Conservation (phyloP, 2,888 invertebrate species). For the Serripes groenlandicus region DNA sequence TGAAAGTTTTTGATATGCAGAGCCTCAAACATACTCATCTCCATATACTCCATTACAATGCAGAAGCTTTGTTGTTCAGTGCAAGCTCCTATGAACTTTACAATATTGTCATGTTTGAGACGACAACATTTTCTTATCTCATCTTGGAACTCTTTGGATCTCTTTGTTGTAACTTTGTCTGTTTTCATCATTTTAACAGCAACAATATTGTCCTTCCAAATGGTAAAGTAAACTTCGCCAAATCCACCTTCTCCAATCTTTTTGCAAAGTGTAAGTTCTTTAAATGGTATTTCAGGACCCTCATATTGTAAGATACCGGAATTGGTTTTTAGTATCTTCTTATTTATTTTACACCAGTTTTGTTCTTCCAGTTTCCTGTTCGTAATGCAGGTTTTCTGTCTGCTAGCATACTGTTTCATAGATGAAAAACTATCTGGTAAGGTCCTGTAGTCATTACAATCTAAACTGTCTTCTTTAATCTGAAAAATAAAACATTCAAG, state of each 20-base stretch:
- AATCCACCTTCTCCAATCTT: conserved; percentile 68
- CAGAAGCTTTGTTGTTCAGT: conserved; percentile 52
- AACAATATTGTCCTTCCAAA: conserved; percentile 58
- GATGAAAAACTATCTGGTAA: background rate
- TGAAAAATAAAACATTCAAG: background rate
- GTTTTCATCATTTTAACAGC: conserved; percentile 64
- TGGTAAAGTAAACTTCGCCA: conserved; percentile 61
- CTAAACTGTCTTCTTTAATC: conserved; percentile 7
- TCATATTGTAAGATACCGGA: conserved; percentile 34
- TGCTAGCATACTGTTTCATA: background rate
- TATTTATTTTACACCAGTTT: background rate
- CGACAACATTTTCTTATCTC: conserved; percentile 52
- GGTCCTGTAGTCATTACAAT: background rate
- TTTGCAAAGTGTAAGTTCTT: conserved; percentile 45
- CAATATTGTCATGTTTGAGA: conserved; percentile 61
- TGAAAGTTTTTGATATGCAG: conserved; percentile 45
- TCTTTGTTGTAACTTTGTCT: conserved; percentile 48
- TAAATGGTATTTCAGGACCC: conserved; percentile 48
- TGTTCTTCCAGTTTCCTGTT: conserved; percentile 20
- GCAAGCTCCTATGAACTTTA: conserved; percentile 65
- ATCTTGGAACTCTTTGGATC: conserved; percentile 51
- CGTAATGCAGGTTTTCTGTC: background rate
- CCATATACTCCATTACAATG: conserved; percentile 69
- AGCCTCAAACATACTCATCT: conserved; percentile 62
- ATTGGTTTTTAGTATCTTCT: background rate